Conservation (phyloP, 2,797 vertebrate genomes). For the Corythornis leucogaster region DNA sequence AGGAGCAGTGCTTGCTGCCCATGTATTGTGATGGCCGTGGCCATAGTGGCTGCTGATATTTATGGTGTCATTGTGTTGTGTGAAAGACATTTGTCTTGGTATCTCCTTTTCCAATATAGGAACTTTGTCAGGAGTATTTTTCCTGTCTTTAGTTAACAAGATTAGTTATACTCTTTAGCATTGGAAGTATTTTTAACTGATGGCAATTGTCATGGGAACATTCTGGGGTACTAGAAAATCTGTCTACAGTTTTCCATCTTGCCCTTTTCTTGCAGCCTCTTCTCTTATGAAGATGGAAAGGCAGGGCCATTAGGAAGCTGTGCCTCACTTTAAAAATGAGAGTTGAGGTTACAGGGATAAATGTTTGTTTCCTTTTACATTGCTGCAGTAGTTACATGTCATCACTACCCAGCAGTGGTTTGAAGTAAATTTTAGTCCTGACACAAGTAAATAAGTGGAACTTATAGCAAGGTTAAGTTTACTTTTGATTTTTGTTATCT, state of each 20-base stretch:
- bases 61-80: background rate
- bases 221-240: slow-evolving; percentile 35
- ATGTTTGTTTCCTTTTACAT: background rate
- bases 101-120: background rate
- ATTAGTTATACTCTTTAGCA: slow-evolving; percentile 55
- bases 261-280: background rate
- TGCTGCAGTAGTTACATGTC: background rate
- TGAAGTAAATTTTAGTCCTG: background rate
- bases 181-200: slow-evolving; percentile 76
- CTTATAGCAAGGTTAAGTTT: background rate
- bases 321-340: background rate
- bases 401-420: background rate
- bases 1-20: background rate
- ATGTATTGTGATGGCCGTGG: background rate
- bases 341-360: background rate
- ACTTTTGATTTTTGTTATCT: background rate
- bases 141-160: slow-evolving; percentile 48
- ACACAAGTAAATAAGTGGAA: background rate
- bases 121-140: slow-evolving; percentile 34
- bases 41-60: background rate
- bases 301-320: background rate
- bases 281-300: background rate
- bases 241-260: background rate
- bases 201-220: slow-evolving; percentile 63
- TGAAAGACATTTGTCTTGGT: background rate